Percentiles rank a stretch among this genome's conserved stretches.
phyloP scores from a whole-genome alignment of 2,888 invertebrate genomes.

The Phoenoteleia sp. region DNA sequence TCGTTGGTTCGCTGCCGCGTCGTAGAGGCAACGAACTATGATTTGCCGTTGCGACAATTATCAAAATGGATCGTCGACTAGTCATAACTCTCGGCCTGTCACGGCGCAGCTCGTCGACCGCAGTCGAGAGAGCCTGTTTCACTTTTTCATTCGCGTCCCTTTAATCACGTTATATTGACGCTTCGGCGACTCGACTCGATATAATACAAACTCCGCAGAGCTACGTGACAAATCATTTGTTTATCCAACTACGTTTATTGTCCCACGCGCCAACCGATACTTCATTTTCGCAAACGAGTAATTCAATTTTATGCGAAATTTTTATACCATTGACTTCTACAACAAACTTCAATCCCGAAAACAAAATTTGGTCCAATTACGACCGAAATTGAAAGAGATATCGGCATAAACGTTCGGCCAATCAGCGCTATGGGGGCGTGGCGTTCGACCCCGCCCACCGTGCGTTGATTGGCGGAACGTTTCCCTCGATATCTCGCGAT shows the following conservation, averaged over 20 bases:
- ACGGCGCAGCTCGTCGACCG: constrained; percentile 60
- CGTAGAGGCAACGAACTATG: constrained; percentile 49
- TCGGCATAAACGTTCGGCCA: background rate
- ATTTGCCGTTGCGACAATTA: constrained; percentile 67
- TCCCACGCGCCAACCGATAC: constrained; percentile 35
- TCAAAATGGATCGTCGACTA: constrained; percentile 68
- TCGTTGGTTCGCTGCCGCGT: constrained; percentile 4
- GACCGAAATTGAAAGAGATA: background rate
- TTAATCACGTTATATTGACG: constrained; percentile 70
- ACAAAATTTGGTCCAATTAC: background rate
- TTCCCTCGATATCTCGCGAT: background rate
- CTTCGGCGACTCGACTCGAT: constrained; percentile 60
- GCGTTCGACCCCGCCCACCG: background rate
- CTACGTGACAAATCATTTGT: constrained; percentile 66
- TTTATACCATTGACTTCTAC: no score
- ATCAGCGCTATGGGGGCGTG: background rate
- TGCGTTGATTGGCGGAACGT: background rate
- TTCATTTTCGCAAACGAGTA: constrained; percentile 30
- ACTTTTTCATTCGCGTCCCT: constrained; percentile 67
- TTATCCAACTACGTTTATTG: constrained; percentile 57
- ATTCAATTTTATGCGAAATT: constrained; percentile 45
- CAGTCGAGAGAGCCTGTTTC: constrained; percentile 52
- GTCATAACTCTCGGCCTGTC: constrained; percentile 67
- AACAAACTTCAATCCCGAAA: background rate
- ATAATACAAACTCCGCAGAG: constrained; percentile 53